These are phyloP conservation scores for Drosophila meridionalis DNA, from an alignment of 2,888 invertebrate genomes.

Conservation along the genomic window DNA sequence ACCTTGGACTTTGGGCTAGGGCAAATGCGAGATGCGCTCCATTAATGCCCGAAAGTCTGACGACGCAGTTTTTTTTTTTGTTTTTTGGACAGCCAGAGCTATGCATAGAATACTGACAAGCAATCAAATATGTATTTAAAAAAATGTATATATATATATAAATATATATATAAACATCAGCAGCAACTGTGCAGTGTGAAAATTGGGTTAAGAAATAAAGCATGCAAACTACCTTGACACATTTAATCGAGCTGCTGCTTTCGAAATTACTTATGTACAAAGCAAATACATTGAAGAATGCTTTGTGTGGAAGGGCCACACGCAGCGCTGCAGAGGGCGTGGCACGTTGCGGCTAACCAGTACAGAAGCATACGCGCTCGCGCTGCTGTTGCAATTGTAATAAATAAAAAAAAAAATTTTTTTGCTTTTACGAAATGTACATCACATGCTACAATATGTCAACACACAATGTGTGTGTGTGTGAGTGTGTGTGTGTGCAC, in stretches of 20 bases:
- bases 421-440: conserved; percentile 37
- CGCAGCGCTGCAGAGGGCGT: not conserved
- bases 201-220: conserved; percentile 78
- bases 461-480: conserved; percentile 4
- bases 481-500: conserved; percentile 15
- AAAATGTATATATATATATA: conserved; percentile 7
- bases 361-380: conserved; percentile 22
- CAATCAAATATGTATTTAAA: not conserved
- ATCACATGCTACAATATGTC: conserved; percentile 3
- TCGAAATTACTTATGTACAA: conserved; percentile 49
- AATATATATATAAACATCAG: conserved; percentile 19
- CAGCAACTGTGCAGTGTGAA: conserved; percentile 34
- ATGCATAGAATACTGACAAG: conserved; percentile 29
- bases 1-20: conserved; percentile 47
- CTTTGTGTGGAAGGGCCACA: not conserved
- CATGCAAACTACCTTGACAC: conserved; percentile 76
- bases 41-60: conserved; percentile 38
- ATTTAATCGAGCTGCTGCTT: conserved; percentile 54
- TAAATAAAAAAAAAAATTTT: conserved; percentile 19
- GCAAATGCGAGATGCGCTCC: conserved; percentile 31
- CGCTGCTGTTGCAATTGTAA: conserved; percentile 43
- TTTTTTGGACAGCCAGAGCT: conserved; percentile 5
- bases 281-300: conserved; percentile 39
- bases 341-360: conserved; percentile 5
- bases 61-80: conserved; percentile 21